Base-by-base conservation (phyloP, 2,113 vertebrate species). In the Vulpes lagopus region DNA sequence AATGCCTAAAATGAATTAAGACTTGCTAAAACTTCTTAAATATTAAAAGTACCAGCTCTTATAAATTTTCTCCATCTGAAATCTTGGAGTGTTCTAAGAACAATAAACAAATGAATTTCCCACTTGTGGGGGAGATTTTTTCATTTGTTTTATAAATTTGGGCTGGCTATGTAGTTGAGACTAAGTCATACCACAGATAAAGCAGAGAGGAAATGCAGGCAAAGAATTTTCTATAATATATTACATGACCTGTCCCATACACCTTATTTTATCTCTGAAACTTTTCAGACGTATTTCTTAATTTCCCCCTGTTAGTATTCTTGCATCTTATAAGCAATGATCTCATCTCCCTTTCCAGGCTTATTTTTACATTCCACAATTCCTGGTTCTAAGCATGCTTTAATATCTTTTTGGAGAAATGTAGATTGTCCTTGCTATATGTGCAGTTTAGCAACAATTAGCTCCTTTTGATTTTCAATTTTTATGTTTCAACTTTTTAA, bases 1-100 rank as follows among this genome's bases (percentile, higher is more conserved):
- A 71, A 83, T 92, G 12, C 64, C 93, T 93, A 78, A 90, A 96
- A 67, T 89, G 16, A 92, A 62, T 69, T 93, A 74, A 88, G 95
- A 91, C 23, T 88, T 89, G 4, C 4, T 69, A 35, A 92, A 73
- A 62, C 16, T 82, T 86, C n/a, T 53, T 62, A 93, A 78, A 78
- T 73, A 86, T 82, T 91, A 64, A 84, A 35, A 91, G 30, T 7
- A n/a, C 11, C 3, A 91, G 9, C 3, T 81, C 6, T 71, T 76
- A 89, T 27, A 79, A 16, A 67, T 84, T 81, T 80, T 19, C 60
- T 94, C 95, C 30, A 84, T 87, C 27, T 23, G 25, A 67, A 94
- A 87, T 94, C 49, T n/a, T 74, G 17, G 49, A 74, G 17, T 92
- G 32, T 65, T 90, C 14, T 89, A 92, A 74, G 43, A 90, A 69